These are phyloP conservation scores for Calidris pugnax DNA, from an alignment of 2,113 vertebrate species.

Conservation along the genomic window DNA sequence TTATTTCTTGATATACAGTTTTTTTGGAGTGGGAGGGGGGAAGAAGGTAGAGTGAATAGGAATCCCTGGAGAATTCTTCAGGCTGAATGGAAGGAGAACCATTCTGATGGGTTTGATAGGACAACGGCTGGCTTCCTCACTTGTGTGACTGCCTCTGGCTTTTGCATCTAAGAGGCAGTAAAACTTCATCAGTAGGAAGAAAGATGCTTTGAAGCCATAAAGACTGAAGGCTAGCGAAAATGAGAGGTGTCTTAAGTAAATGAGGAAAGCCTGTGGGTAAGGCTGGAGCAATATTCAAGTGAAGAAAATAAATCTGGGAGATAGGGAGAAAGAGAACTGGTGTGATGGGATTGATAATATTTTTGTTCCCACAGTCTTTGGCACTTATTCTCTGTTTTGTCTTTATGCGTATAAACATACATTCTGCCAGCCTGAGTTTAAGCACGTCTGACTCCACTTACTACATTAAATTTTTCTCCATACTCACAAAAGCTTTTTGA, in stretches of 20 bases:
- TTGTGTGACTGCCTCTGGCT: background rate
- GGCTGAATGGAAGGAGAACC: background rate
- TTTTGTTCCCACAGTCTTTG: background rate
- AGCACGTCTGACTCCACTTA: background rate
- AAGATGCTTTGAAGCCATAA: background rate
- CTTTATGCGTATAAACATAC: background rate
- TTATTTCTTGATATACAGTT: background rate
- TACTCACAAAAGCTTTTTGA: background rate
- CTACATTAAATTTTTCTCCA: background rate
- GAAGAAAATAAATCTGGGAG: background rate
- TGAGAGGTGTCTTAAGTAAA: background rate
- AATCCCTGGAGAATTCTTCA: background rate
- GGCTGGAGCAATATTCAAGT: background rate
- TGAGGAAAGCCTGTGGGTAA: background rate
- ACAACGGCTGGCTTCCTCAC: background rate
- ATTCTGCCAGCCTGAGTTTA: background rate
- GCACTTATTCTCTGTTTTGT: background rate
- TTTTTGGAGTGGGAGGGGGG: background rate
- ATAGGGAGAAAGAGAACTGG: background rate
- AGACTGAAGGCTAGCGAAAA: background rate
- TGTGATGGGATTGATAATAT: background rate
- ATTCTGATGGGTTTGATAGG: background rate
- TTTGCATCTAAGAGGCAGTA: background rate
- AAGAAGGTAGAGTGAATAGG: background rate
- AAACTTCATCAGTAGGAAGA: background rate